Evolutionary conservation across 1,140 invertebrate species (phyloP).

Genomic region (Eumeta japonica): DNA sequence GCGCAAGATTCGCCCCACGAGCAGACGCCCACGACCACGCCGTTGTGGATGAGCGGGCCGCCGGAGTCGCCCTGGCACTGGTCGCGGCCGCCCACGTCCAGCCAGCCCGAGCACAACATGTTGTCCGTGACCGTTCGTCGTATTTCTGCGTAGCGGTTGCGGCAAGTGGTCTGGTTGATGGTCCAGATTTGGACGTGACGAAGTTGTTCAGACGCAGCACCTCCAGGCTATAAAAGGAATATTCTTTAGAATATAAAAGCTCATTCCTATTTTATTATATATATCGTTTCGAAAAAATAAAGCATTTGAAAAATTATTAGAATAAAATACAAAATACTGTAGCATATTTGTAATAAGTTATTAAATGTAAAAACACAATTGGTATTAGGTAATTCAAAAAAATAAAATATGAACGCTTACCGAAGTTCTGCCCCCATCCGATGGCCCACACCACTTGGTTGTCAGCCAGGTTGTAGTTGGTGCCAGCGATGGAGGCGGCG

Average conservation of each 20-base stretch:
- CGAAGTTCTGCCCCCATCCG: too few relatives aligned
- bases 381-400: too few relatives aligned
- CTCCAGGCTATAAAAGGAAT: constrained; percentile 20
- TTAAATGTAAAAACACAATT: too few relatives aligned
- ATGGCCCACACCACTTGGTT: constrained; percentile 17
- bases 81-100: constrained; percentile 27
- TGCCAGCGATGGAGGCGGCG: constrained; percentile 12
- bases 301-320: too few relatives aligned
- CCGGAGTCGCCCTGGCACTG: constrained; percentile 60
- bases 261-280: too few relatives aligned
- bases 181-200: too few relatives aligned
- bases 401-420: too few relatives aligned
- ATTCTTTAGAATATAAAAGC: too few relatives aligned
- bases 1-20: constrained; percentile 61
- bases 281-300: too few relatives aligned
- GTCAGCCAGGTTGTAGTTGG: constrained; percentile 20
- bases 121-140: constrained; percentile 20
- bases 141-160: constrained; percentile 14
- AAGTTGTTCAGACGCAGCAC: constrained; percentile 20
- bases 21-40: constrained; percentile 56
- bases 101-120: constrained; percentile 34
- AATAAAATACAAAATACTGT: constrained; percentile 19
- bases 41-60: constrained; percentile 60
- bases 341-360: too few relatives aligned
- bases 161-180: constrained; percentile 25